Conservation (phyloP, 2,113 vertebrate genomes). For the Irena cyanogastra region DNA sequence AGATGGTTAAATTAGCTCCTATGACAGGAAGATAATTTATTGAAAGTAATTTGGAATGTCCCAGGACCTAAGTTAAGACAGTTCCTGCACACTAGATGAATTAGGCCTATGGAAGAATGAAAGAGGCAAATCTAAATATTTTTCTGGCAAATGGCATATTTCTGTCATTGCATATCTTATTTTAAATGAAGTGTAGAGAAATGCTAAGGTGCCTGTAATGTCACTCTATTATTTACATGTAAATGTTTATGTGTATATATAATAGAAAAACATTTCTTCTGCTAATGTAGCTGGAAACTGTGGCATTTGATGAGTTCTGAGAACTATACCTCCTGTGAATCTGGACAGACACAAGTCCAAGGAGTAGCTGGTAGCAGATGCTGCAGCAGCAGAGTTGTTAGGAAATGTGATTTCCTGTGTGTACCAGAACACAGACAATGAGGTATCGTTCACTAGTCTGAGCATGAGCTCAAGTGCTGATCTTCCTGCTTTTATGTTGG, state of each 20-base stretch:
- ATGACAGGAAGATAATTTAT: constrained; percentile 31
- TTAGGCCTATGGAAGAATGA: not conserved
- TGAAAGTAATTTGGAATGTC: constrained; percentile 7
- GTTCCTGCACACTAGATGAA: not conserved
- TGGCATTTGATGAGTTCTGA: not conserved
- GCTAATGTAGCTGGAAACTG: not conserved
- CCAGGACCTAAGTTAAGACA: constrained; percentile 9
- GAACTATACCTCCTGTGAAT: not conserved
- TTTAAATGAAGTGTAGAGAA: not conserved
- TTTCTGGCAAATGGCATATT: not conserved
- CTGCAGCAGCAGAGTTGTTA: not conserved
- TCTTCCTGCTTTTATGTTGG: not conserved
- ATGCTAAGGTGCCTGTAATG: not conserved
- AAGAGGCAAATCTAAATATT: not conserved
- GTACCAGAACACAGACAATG: fast-evolving
- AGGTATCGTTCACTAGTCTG: not conserved
- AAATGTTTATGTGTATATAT: not conserved
- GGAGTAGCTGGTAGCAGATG: fast-evolving
- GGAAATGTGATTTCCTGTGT: not conserved
- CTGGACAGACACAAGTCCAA: not conserved
- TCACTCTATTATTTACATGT: not conserved
- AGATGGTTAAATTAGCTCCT: constrained; percentile 31
- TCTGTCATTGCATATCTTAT: not conserved
- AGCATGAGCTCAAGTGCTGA: not conserved
- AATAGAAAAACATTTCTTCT: not conserved